phyloP scores from a whole-genome alignment of 2,113 vertebrate species.

The Garra rufa region DNA sequence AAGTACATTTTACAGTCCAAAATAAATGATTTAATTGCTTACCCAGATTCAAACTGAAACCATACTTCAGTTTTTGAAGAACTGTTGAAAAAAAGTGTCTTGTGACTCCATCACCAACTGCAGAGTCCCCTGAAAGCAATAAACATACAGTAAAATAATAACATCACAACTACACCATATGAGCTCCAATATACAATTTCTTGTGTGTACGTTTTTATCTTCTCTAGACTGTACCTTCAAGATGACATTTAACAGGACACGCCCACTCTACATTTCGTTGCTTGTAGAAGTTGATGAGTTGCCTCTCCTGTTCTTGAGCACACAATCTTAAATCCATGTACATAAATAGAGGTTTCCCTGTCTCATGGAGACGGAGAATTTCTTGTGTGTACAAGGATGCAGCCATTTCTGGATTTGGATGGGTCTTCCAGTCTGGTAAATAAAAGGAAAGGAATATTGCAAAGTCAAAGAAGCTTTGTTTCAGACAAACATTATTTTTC shows the following conservation, averaged over 20 bases:
- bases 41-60: background rate
- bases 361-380: slow-evolving; percentile 14
- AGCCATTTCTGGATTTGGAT: background rate
- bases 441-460: too few relatives aligned
- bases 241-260: background rate
- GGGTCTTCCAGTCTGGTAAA: slow-evolving; percentile 25
- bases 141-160: too few relatives aligned
- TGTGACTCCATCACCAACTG: background rate
- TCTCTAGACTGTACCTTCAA: slow-evolving; percentile 3
- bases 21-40: too few relatives aligned
- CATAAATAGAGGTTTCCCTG: background rate
- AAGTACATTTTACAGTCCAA: too few relatives aligned
- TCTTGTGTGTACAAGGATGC: background rate
- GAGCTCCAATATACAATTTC: too few relatives aligned
- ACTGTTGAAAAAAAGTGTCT: background rate
- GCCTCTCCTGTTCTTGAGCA: background rate
- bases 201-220: background rate
- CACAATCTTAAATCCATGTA: background rate
- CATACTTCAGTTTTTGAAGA: background rate
- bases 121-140: background rate
- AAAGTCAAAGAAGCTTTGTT: too few relatives aligned
- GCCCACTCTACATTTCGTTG: slow-evolving; percentile 9
- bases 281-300: slow-evolving; percentile 10
- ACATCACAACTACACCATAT: too few relatives aligned
- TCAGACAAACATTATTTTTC: too few relatives aligned